Evolutionary conservation across 2,113 vertebrate genomes (phyloP).

Genomic region (Periophthalmus modestus): DNA sequence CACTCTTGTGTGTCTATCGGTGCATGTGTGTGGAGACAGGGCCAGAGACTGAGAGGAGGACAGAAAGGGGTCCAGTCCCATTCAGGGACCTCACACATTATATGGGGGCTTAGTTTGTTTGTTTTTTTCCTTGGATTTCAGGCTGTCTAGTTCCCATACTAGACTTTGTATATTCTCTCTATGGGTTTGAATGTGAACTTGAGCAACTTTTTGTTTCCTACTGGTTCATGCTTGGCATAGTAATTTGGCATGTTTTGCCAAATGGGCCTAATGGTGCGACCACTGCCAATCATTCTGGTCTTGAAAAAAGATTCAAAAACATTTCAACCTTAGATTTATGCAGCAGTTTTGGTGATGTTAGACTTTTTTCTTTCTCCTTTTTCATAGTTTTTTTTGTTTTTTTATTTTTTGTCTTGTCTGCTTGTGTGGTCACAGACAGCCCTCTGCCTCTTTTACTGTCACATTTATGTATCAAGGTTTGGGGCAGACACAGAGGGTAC

Average conservation of each 20-base stretch:
- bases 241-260: background rate
- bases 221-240: background rate
- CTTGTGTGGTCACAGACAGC: too few species aligned
- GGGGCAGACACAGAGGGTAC: background rate
- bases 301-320: background rate
- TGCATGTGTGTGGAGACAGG: conserved; percentile 10
- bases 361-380: too few species aligned
- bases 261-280: background rate
- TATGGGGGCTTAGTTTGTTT: conserved; percentile 11
- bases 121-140: background rate
- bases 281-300: background rate
- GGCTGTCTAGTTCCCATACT: conserved; percentile 29
- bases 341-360: too few species aligned
- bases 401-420: too few species aligned
- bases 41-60: conserved; percentile 6
- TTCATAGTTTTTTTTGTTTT: too few species aligned
- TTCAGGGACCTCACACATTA: background rate
- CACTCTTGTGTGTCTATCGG: conserved; percentile 41
- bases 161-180: conserved; percentile 15
- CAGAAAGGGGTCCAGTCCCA: conserved; percentile 8
- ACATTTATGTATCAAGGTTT: background rate
- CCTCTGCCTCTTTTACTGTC: background rate
- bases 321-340: background rate
- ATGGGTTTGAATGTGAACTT: conserved; percentile 15
- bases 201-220: background rate